Percentiles rank a stretch among this genome's conserved stretches.
Conservation (phyloP, 2,113 vertebrate species). For the Strix uralensis region DNA sequence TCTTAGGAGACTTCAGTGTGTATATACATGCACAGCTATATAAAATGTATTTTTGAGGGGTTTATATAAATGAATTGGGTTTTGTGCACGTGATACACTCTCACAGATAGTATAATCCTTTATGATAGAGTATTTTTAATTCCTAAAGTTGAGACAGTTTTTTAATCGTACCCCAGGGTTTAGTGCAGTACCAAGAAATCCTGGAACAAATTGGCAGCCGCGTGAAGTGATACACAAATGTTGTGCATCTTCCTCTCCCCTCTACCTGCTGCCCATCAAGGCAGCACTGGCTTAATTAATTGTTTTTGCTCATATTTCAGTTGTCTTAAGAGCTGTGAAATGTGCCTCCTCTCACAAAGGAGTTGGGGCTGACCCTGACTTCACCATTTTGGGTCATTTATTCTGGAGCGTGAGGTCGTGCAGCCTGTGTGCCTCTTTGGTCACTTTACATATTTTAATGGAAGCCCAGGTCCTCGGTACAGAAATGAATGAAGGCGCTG, state of each 20-base stretch:
- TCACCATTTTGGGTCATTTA: background rate
- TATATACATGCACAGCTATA: rapidly evolving
- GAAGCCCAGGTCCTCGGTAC: rapidly evolving
- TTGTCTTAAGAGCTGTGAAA: background rate
- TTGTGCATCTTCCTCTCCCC: background rate
- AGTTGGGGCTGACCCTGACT: background rate
- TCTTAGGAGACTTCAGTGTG: background rate
- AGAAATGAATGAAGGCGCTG: background rate
- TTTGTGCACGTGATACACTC: rapidly evolving
- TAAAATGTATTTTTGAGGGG: background rate
- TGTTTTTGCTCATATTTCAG: rapidly evolving
- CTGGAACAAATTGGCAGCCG: background rate
- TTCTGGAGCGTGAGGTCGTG: background rate
- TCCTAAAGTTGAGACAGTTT: background rate
- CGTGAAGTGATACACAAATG: rapidly evolving
- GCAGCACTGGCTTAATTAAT: rapidly evolving
- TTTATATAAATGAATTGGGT: rapidly evolving
- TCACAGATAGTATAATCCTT: rapidly evolving
- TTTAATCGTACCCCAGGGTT: rapidly evolving
- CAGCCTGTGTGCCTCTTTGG: background rate
- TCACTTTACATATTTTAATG: rapidly evolving
- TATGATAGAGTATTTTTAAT: background rate
- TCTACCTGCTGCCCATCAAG: background rate
- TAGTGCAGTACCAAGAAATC: background rate
- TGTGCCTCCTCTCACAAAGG: background rate